Evolutionary conservation across 1,140 invertebrate species (phyloP), one percentile per base, ranked within the genome.

Genomic region (Reticulitermes speratus): DNA sequence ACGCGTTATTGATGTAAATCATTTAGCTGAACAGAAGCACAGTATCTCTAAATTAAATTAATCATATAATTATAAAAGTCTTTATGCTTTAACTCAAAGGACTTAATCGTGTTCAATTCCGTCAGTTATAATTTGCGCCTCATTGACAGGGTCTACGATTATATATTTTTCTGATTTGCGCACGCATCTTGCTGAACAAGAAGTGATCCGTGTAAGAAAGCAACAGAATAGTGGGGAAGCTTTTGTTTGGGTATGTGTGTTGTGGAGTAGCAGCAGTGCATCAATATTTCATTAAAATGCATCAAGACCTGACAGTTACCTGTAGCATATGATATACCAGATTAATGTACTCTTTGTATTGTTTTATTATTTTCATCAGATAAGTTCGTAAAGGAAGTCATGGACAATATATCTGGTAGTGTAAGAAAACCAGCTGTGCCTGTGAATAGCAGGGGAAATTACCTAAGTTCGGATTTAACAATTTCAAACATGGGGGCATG

Each of bases 391-490:
- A 84, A n/a, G 23, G n/a, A 5, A 84, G 59, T 84, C 44, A 86
- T 86, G 85, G 48, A 86, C 59, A 82, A 55, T 82, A 30, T 86
- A 52, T 86, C 85, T 48, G 38, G n/a, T 82, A 44, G 48, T 38
- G 44, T 86, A n/a, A 65, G 85, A 82, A 82, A 83, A 82, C 85
- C 85, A 86, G 85, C 48, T 86, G 85, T 86, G 81, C 48, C 82
- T 55, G 48, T 83, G 82, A 83, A 44, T 14, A 83, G 59, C 52
- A 86, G 85, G 85, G 45, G 65, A 86, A 86, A 83, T 48, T 86
- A 81, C 44, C 83, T 86, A 38, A 75, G 65, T 69, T 55, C 84
- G 38, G 48, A n/a, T 45, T 59, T 85, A 59, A 59, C 45, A 55
- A 11, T 86, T 52, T 82, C 48, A n/a, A 83, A 52, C 59, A 83